These are phyloP conservation scores for Petrosia ficiformis DNA, from an alignment of 37 sponge, comb jelly and placozoan species.

Conservation along the genomic window DNA sequence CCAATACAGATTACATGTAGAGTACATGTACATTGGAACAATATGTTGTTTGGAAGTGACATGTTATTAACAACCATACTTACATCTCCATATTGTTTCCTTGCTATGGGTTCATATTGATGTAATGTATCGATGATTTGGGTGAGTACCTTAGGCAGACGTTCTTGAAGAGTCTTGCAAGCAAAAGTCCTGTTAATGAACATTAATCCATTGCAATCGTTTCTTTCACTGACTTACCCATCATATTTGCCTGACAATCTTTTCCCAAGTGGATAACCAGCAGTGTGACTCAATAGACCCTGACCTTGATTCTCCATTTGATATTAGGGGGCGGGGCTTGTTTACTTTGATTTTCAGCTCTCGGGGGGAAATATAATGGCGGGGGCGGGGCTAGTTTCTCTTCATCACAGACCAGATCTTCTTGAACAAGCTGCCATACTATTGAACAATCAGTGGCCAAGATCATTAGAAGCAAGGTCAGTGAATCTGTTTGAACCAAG, in stretches of 20 bases:
- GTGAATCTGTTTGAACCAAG: background rate
- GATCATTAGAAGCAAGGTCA: constrained; percentile 47
- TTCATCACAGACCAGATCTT: constrained; percentile 30
- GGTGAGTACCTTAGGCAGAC: constrained; percentile 87
- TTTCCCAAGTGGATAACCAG: constrained; percentile 62
- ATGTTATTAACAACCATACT: no score
- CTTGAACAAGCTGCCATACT: constrained; percentile 31
- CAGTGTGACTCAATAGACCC: constrained; percentile 28
- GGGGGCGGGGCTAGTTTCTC: constrained; percentile 8
- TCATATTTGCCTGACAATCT: constrained; percentile 64
- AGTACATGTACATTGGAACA: no score
- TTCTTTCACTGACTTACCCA: constrained; percentile 41
- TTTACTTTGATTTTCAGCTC: background rate
- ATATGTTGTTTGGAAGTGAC: no score
- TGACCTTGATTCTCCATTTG: constrained; percentile 12
- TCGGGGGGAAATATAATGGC: background rate
- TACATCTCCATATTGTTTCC: constrained; percentile 45
- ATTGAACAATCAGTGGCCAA: constrained; percentile 54
- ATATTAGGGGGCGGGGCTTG: background rate
- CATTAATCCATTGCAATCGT: background rate
- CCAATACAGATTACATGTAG: no score
- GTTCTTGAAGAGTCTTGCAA: constrained; percentile 78
- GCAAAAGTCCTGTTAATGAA: constrained; percentile 85
- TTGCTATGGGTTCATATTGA: constrained; percentile 14
- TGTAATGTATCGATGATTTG: constrained; percentile 83